Evolutionary conservation across 2,888 invertebrate species (phyloP).

Genomic region (Crocallis elinguaria): DNA sequence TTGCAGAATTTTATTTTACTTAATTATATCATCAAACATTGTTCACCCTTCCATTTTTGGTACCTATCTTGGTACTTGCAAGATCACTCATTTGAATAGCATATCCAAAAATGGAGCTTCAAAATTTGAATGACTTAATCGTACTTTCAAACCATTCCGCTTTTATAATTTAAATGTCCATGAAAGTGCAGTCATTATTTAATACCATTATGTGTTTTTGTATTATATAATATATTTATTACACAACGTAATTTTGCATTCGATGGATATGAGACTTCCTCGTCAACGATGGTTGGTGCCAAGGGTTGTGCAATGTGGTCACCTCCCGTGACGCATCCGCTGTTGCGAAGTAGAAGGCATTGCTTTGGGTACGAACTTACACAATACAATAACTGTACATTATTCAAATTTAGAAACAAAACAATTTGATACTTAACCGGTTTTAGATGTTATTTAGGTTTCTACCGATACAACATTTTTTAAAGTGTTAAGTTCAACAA

Average conservation of each 20-base stretch:
- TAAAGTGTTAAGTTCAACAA: too few relatives aligned
- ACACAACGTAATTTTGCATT: conserved; percentile 33
- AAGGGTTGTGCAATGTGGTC: conserved; percentile 38
- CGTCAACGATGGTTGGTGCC: conserved; percentile 17
- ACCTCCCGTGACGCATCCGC: conserved; percentile 50
- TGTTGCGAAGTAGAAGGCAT: conserved; percentile 35
- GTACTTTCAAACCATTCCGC: conserved; percentile 40
- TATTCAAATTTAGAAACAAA: neutral
- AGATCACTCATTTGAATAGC: conserved; percentile 2
- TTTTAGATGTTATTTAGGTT: neutral
- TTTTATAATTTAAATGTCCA: conserved; percentile 41
- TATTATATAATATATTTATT: conserved; percentile 36
- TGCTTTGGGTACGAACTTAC: conserved; percentile 1
- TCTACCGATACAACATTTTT: too few relatives aligned
- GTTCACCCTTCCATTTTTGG: neutral
- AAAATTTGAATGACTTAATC: conserved; percentile 9
- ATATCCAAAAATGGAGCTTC: conserved; percentile 7
- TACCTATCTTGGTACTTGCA: neutral
- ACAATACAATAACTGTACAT: neutral
- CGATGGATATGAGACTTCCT: conserved; percentile 31
- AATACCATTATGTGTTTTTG: conserved; percentile 27
- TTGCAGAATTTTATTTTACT: too few relatives aligned
- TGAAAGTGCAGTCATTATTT: conserved; percentile 63
- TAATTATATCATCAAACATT: too few relatives aligned
- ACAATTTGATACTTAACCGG: neutral